A percentile compares a stretch with the other conserved stretches of the same genome.
phyloP scores from a whole-genome alignment of 2,113 vertebrate genomes.

The Cyprinodon variegatus region DNA sequence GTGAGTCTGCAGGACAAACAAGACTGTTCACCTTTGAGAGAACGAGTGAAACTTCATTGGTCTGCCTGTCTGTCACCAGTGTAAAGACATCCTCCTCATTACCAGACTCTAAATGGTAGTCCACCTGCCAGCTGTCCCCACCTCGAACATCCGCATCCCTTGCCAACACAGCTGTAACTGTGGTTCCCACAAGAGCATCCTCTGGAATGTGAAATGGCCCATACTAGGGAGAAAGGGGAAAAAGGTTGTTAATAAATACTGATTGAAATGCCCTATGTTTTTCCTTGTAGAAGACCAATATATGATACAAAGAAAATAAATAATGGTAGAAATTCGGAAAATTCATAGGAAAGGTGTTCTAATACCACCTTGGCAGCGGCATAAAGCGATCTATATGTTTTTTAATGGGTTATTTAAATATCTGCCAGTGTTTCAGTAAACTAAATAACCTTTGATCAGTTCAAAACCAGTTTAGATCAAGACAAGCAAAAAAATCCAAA shows the following conservation, averaged over 20 bases:
- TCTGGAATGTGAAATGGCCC: conserved; percentile 70
- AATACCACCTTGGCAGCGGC: no score
- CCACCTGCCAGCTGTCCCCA: conserved; percentile 80
- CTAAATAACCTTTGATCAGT: no score
- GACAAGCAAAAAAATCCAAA: background rate
- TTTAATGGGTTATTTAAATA: no score
- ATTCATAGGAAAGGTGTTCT: no score
- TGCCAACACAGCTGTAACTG: conserved; percentile 62
- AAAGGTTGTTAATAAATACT: background rate
- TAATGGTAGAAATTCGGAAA: no score
- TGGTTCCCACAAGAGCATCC: conserved; percentile 63
- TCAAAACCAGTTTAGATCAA: no score
- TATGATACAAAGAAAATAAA: background rate
- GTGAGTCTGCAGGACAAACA: background rate
- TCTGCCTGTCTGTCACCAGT: conserved; percentile 60
- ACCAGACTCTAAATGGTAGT: conserved; percentile 78
- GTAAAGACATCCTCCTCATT: conserved; percentile 77
- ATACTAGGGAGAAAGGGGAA: conserved; percentile 52
- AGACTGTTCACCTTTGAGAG: conserved; percentile 70
- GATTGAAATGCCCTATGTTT: background rate
- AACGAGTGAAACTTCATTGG: conserved; percentile 66
- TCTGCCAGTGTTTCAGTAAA: no score
- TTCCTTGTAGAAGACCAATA: background rate
- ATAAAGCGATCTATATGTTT: no score
- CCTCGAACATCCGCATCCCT: conserved; percentile 78